A percentile compares a stretch with the other conserved stretches of the same genome.
phyloP scores from a whole-genome alignment of 2,888 invertebrate species.

The Lithophane socia region DNA sequence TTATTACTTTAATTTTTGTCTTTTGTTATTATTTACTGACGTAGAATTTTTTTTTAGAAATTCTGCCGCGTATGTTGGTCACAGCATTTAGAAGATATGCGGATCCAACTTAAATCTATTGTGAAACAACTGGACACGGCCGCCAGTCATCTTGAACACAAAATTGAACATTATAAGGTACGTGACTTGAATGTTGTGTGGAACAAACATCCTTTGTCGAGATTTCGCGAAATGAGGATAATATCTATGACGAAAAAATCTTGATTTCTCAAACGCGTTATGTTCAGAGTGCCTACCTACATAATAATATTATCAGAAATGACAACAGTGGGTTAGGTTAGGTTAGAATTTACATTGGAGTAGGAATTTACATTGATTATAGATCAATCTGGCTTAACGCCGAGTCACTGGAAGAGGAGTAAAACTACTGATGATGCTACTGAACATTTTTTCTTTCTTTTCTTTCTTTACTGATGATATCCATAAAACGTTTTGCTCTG shows the following conservation, averaged over 20 bases:
- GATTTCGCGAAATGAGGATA: slow-evolving; percentile 41
- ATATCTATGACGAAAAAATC: slow-evolving; percentile 6
- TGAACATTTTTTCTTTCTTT: too few species aligned
- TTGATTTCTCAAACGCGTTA: slow-evolving; percentile 15
- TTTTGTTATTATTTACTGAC: slow-evolving; percentile 23
- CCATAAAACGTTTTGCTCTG: neutral
- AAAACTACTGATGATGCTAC: neutral
- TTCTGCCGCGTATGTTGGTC: slow-evolving; percentile 92
- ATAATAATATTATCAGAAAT: neutral
- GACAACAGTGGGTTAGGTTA: too few species aligned
- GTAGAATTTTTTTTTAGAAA: slow-evolving; percentile 79
- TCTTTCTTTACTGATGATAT: too few species aligned
- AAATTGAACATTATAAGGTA: slow-evolving; percentile 90
- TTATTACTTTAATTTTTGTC: neutral
- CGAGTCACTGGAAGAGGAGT: neutral
- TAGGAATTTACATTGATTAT: too few species aligned
- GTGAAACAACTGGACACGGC: slow-evolving; percentile 90
- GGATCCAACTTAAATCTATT: slow-evolving; percentile 89
- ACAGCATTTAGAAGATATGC: slow-evolving; percentile 90
- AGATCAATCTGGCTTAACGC: neutral
- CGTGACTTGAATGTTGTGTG: slow-evolving; percentile 55
- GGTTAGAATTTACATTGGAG: too few species aligned
- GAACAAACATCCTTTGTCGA: slow-evolving; percentile 32
- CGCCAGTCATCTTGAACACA: slow-evolving; percentile 87
- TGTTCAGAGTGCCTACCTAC: neutral